Base-by-base conservation (phyloP, 2,888 invertebrate species). In the Acanthosepion lycidas region DNA sequence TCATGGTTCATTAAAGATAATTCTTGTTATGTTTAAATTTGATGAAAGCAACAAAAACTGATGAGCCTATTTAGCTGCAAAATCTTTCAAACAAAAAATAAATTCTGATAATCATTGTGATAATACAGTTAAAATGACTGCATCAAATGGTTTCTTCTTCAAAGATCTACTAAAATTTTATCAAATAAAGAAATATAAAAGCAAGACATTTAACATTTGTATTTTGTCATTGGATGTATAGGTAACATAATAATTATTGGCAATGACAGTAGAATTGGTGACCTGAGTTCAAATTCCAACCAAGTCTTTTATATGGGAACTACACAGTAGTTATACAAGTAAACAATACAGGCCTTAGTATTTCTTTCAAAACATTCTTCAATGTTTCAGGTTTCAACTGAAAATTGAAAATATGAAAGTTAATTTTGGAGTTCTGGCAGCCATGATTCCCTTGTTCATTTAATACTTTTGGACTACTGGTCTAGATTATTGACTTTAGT, bases 91-190 rank as follows among this genome's bases (percentile, higher is more conserved):
- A 78, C 1, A 33, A n/a, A 78, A n/a, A 78, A 33, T n/a, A 12
- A 78, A 78, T 78, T 15, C n/a, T 78, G n/a, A 78, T 33, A 33
- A 78, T 78, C n/a, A 78, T 33, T 33, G 33, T 78, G 28, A 78
- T 15, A 78, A 78, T 12, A n/a, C 33, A 33, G 15, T 18, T 33
- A 78, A 78, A 78, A 78, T 78, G 78, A n/a, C 78, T 78, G 78
- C 78, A 78, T 78, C 78, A 78, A 78, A 78, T 78, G 78, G 78
- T 78, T n/a, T 78, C 78, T n/a, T 78, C 78, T 78, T 78, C n/a
- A 78, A 6, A 78, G 8, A n/a, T n/a, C n/a, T 78, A n/a, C 28
- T 9, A 9, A 59, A 64, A 64, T 23, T 23, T 42, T 42, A 42
- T 3, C 42, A 28, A 3, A 26, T 64, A 64, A 26, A 64, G 26